Percentiles rank a stretch among this genome's conserved stretches.
Evolutionary conservation across 2,888 invertebrate species (phyloP).

Genomic region (Cryptosula pallasiana): DNA sequence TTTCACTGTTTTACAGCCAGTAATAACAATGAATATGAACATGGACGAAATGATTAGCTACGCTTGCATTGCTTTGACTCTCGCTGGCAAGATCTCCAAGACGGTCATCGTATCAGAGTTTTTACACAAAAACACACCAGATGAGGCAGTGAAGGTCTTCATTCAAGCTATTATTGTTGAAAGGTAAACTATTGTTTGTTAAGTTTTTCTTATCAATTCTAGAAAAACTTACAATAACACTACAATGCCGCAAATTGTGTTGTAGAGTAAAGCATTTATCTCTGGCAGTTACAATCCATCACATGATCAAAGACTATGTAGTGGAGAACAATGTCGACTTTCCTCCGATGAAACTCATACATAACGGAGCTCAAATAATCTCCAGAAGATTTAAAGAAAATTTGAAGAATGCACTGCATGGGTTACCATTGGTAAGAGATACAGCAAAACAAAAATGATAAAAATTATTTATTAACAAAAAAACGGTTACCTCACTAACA

Average conservation of each 20-base stretch:
- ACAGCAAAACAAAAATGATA: too few species aligned
- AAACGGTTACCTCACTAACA: too few species aligned
- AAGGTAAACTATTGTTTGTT: too few species aligned
- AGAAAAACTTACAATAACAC: too few species aligned
- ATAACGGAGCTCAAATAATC: neutral
- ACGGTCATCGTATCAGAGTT: neutral
- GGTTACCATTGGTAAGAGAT: neutral
- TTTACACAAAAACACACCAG: neutral
- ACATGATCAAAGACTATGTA: neutral
- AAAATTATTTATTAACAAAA: too few species aligned
- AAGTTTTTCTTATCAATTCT: too few species aligned
- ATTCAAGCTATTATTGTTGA: neutral
- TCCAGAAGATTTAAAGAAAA: neutral
- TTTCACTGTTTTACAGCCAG: too few species aligned
- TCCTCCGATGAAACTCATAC: neutral
- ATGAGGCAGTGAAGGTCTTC: neutral
- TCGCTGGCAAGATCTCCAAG: neutral
- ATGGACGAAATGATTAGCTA: constrained; percentile 11
- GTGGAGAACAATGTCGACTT: neutral
- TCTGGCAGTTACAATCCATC: too few species aligned
- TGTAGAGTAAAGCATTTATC: too few species aligned
- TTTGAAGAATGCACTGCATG: neutral
- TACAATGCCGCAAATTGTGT: too few species aligned
- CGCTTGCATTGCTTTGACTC: neutral
- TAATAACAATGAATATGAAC: neutral